These are phyloP conservation scores for Zeus faber DNA, from an alignment of 2,113 vertebrate genomes.

Conservation along the genomic window DNA sequence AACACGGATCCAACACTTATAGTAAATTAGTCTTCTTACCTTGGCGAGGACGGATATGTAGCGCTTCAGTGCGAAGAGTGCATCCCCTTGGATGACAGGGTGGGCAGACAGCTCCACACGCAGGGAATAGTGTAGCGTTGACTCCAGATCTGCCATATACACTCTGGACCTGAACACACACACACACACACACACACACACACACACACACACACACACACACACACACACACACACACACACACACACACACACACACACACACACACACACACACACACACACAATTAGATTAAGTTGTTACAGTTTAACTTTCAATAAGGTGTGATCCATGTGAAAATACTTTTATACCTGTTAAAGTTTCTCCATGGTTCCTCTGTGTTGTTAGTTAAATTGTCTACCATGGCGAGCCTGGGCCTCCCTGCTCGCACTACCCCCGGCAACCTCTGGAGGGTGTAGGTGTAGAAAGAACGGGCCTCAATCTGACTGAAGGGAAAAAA, in stretches of 20 bases:
- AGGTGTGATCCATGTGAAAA: too few species aligned
- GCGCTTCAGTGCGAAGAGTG: conserved; percentile 74
- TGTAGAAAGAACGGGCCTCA: conserved; percentile 83
- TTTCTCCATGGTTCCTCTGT: conserved; percentile 47
- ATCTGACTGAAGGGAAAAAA: conserved; percentile 64
- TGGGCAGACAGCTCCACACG: conserved; percentile 80
- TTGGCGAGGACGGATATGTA: conserved; percentile 81
- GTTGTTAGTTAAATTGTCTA: fast-evolving
- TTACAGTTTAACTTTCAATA: neutral
- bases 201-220: neutral
- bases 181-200: neutral
- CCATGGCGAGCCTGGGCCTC: conserved; percentile 29
- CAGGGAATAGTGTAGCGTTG: conserved; percentile 84
- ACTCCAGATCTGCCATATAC: conserved; percentile 93
- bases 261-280: neutral
- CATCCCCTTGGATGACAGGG: conserved; percentile 64
- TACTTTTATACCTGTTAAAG: conserved; percentile 76
- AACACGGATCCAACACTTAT: too few species aligned
- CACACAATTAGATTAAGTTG: neutral
- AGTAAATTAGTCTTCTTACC: too few species aligned
- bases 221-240: too few species aligned
- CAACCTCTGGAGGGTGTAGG: conserved; percentile 78
- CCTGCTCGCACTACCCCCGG: conserved; percentile 69
- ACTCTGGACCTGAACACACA: conserved; percentile 75
- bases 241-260: too few species aligned